Evolutionary conservation across 2,113 vertebrate species (phyloP).

Genomic region (Macrotus californicus): DNA sequence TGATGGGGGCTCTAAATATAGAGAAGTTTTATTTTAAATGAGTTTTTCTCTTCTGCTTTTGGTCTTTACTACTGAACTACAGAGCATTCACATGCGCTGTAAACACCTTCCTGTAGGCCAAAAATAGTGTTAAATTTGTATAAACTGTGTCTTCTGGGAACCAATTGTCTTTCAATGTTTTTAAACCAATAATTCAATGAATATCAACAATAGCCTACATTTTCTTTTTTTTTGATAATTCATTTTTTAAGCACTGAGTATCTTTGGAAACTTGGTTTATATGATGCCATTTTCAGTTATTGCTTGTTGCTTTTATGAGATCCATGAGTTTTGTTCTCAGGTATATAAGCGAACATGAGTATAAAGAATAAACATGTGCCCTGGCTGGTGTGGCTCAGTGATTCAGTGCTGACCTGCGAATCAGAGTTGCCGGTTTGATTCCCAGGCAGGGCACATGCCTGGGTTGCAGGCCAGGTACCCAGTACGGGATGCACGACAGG

Average conservation of each 20-base stretch:
- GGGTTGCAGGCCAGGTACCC: too few species aligned
- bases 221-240: background rate
- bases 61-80: background rate
- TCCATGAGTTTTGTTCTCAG: background rate
- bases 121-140: conserved; percentile 25
- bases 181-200: background rate
- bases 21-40: background rate
- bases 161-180: background rate
- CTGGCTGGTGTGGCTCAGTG: too few species aligned
- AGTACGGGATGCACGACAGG: too few species aligned
- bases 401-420: too few species aligned
- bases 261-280: background rate
- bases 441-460: too few species aligned
- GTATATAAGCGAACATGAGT: background rate
- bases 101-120: background rate
- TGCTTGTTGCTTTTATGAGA: conserved; percentile 8
- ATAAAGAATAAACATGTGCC: background rate
- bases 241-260: background rate
- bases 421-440: too few species aligned
- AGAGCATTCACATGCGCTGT: background rate
- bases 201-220: background rate
- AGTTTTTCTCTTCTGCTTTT: background rate
- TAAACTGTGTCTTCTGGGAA: conserved; percentile 8
- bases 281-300: background rate
- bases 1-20: background rate